phyloP scores from a whole-genome alignment of 2,888 invertebrate genomes.

The Odontocolon sp. region DNA sequence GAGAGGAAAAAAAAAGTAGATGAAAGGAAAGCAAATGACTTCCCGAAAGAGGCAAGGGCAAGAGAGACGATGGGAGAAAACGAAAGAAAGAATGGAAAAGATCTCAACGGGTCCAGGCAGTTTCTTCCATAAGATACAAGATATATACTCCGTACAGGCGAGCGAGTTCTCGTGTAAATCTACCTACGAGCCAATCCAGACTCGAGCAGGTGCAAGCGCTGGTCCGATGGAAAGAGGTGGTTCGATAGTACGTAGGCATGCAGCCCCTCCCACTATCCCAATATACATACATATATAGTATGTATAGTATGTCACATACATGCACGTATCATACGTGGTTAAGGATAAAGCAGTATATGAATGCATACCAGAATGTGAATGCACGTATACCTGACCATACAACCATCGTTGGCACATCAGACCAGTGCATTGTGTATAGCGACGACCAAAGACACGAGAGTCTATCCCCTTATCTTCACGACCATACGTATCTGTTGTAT shows the following conservation, averaged over 20 bases:
- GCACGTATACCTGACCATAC: not conserved
- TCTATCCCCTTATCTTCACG: constrained; percentile 3
- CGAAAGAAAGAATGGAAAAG: not conserved
- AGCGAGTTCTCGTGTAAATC: not conserved
- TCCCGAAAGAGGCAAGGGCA: constrained; percentile 48
- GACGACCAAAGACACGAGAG: not conserved
- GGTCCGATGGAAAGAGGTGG: constrained; percentile 48
- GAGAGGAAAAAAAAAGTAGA: constrained; percentile 39
- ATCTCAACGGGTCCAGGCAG: constrained; percentile 19
- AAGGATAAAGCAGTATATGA: constrained; percentile 12
- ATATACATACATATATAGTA: constrained; percentile 24
- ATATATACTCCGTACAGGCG: constrained; percentile 14
- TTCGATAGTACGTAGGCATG: constrained; percentile 48
- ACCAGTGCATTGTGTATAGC: not conserved
- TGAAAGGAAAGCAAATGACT: constrained; percentile 58
- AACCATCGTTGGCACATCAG: not conserved
- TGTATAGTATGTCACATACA: no score
- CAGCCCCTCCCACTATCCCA: not conserved
- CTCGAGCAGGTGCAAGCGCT: constrained; percentile 53
- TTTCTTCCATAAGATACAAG: constrained; percentile 21
- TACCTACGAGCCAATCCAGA: constrained; percentile 40
- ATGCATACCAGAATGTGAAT: not conserved
- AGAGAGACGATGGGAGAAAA: constrained; percentile 18
- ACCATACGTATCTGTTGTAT: not conserved
- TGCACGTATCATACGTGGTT: constrained; percentile 6